phyloP scores from a whole-genome alignment of 2,113 vertebrate species.

The Piliocolobus tephrosceles region DNA sequence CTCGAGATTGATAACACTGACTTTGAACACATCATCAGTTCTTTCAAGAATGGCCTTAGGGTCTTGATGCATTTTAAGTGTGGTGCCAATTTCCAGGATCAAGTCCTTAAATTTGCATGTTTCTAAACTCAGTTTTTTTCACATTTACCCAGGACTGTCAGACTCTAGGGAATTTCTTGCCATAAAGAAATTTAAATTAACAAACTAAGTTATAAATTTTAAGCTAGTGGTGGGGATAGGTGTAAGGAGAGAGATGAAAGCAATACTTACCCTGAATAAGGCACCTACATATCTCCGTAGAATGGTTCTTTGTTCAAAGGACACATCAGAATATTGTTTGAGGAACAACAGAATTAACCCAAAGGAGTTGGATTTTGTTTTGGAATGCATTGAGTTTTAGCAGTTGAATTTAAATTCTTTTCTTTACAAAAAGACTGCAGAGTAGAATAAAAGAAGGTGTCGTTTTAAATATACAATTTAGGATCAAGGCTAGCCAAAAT shows the following conservation, averaged over 20 bases:
- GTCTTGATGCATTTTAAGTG: slow-evolving; percentile 42
- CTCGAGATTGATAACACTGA: neutral
- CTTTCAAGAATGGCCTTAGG: slow-evolving; percentile 39
- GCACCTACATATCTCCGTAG: neutral
- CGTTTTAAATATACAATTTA: neutral
- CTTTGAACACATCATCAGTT: slow-evolving; percentile 27
- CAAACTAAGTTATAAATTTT: slow-evolving; percentile 4
- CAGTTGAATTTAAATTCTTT: neutral
- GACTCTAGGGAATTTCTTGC: neutral
- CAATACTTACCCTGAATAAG: neutral
- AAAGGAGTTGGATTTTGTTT: neutral
- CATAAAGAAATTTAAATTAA: neutral
- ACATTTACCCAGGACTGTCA: neutral
- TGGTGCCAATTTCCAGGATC: neutral
- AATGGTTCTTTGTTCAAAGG: neutral
- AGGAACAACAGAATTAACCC: neutral
- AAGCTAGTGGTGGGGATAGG: neutral
- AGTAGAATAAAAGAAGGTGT: neutral
- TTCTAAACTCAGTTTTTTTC: neutral
- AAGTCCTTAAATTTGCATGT: neutral
- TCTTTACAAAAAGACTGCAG: neutral
- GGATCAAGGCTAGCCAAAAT: neutral
- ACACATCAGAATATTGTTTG: neutral
- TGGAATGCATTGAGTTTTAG: neutral
- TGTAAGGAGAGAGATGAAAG: neutral